phyloP scores from a whole-genome alignment of 2,113 vertebrate genomes.

The Lagenorhynchus albirostris region DNA sequence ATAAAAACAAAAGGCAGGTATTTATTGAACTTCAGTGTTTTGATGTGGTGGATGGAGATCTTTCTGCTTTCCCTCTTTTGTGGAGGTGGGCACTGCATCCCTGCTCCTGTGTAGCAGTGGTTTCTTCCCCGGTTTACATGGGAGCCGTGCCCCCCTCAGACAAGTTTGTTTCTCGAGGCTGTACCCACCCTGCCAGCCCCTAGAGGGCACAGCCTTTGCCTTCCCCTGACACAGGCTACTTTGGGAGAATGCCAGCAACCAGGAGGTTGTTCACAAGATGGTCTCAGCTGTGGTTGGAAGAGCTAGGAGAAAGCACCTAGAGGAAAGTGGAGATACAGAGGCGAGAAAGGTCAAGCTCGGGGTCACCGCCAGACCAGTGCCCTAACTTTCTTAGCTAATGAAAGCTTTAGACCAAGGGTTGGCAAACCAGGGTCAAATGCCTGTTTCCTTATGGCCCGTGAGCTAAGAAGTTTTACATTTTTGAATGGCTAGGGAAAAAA shows the following conservation, averaged over 20 bases:
- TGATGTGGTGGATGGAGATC: not conserved
- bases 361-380: not conserved
- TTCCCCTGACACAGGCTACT: not conserved
- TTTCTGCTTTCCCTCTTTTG: not conserved
- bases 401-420: not conserved
- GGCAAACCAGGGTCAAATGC: not conserved
- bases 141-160: no score
- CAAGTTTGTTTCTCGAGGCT: not conserved
- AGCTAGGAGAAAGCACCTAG: not conserved
- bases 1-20: constrained; percentile 27
- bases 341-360: not conserved
- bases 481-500: not conserved
- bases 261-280: not conserved
- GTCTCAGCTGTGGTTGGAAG: not conserved
- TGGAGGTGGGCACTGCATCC: not conserved
- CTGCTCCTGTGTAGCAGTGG: not conserved
- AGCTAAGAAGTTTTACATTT: not conserved
- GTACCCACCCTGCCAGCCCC: not conserved
- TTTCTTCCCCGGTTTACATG: not conserved
- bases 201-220: not conserved
- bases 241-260: not conserved
- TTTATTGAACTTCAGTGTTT: constrained; percentile 42
- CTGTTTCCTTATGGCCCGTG: not conserved
- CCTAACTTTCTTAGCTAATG: not conserved
- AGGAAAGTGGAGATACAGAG: not conserved